Evolutionary conservation across 2,113 vertebrate species (phyloP).

Genomic region (Sphaerodactylus townsendi): DNA sequence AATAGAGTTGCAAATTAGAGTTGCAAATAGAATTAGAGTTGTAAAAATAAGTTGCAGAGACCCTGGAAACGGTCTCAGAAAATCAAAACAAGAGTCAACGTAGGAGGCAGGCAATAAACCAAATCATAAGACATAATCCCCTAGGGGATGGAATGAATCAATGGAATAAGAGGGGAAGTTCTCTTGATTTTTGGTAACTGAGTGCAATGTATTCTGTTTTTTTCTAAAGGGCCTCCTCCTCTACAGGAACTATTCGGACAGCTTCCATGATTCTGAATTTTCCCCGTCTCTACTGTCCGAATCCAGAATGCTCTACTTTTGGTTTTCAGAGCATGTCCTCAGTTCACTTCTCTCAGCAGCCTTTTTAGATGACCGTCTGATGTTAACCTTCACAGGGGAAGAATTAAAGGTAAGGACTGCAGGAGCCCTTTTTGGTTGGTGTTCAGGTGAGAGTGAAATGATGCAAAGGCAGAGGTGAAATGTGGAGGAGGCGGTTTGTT

Average conservation of each 20-base stretch:
- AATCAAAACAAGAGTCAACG: too few relatives aligned
- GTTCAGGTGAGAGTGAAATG: background rate
- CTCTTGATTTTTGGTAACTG: fast-evolving
- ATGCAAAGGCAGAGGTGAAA: background rate
- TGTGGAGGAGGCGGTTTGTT: background rate
- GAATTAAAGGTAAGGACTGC: slow-evolving; percentile 75
- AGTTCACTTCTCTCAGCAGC: slow-evolving; percentile 74
- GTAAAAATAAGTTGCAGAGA: too few relatives aligned
- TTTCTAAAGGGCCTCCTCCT: slow-evolving; percentile 75
- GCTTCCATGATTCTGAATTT: slow-evolving; percentile 72
- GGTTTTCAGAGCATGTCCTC: slow-evolving; percentile 81
- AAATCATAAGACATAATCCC: too few relatives aligned
- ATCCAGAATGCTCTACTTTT: slow-evolving; percentile 86
- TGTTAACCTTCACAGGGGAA: slow-evolving; percentile 67
- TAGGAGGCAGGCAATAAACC: too few relatives aligned
- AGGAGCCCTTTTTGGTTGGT: background rate
- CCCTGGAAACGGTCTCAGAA: too few relatives aligned
- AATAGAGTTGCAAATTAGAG: too few relatives aligned
- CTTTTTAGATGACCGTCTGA: slow-evolving; percentile 77
- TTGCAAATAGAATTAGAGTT: too few relatives aligned
- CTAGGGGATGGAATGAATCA: too few relatives aligned
- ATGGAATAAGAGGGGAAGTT: too few relatives aligned
- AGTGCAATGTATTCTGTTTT: fast-evolving
- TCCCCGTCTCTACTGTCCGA: slow-evolving; percentile 74
- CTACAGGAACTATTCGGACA: slow-evolving; percentile 68